Conservation (phyloP, 2,113 vertebrate species). For the Ailurus styani region DNA sequence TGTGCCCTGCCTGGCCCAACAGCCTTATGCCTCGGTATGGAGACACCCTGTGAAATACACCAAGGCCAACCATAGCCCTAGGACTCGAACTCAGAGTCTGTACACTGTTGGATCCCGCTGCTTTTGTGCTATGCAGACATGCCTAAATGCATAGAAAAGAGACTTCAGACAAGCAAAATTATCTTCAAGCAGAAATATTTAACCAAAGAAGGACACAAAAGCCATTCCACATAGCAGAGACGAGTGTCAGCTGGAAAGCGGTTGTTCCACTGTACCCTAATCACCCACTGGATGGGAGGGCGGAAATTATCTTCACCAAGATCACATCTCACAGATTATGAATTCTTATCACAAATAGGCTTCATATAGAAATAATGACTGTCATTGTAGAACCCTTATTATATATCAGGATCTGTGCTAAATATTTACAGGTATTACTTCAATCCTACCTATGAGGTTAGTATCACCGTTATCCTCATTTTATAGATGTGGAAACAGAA, state of each 20-base stretch:
- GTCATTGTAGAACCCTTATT: not conserved
- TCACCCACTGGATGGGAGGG: not conserved
- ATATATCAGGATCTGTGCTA: not conserved
- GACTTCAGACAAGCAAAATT: not conserved
- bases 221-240: not conserved
- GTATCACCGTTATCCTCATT: not conserved
- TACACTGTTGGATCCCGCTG: not conserved
- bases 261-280: not conserved
- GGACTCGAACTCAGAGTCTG: not conserved
- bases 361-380: not conserved
- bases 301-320: not conserved
- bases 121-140: not conserved
- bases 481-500: not conserved
- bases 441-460: not conserved
- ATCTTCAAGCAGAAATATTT: not conserved
- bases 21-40: not conserved
- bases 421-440: not conserved
- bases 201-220: not conserved
- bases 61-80: not conserved
- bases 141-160: not conserved
- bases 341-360: not conserved
- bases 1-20: not conserved
- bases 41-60: not conserved
- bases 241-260: not conserved
- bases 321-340: not conserved